phyloP scores from a whole-genome alignment of 2,797 vertebrate species.

The Protosalanx chinensis region DNA sequence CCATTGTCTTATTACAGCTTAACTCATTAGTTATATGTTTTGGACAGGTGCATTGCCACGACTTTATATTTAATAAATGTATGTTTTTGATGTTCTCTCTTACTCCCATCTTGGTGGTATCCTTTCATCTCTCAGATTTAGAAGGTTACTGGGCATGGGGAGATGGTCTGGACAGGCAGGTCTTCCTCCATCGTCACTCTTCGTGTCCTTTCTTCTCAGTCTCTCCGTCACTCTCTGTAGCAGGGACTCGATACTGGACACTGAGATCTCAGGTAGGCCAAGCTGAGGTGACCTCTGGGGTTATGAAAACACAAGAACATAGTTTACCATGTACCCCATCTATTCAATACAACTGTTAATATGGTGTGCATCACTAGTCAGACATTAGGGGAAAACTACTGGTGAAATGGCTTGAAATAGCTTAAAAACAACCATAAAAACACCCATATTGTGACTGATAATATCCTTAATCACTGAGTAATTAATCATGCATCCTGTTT shows the following conservation, averaged over 20 bases:
- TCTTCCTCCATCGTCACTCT: conserved; percentile 21
- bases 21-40: too few relatives aligned
- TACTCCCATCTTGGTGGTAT: conserved; percentile 1
- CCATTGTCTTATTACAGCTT: not conserved
- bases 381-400: not conserved
- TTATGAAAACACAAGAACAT: not conserved
- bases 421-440: not conserved
- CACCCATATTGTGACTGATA: not conserved
- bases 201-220: conserved; percentile 36
- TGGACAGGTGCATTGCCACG: too few relatives aligned
- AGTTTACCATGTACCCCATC: not conserved
- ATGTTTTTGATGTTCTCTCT: not conserved
- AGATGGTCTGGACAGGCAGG: conserved; percentile 14
- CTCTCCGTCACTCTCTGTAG: conserved; percentile 47
- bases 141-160: conserved; percentile 21
- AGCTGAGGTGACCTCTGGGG: conserved; percentile 36
- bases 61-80: not conserved
- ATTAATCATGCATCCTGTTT: not conserved
- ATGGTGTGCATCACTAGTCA: not conserved
- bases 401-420: not conserved
- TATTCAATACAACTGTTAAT: not conserved
- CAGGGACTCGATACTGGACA: conserved; percentile 48
- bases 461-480: not conserved
- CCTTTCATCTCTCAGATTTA: conserved; percentile 19
- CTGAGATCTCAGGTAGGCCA: conserved; percentile 49